These are phyloP conservation scores for Unio delphinus DNA, from an alignment of 2,888 invertebrate genomes.

Conservation along the genomic window DNA sequence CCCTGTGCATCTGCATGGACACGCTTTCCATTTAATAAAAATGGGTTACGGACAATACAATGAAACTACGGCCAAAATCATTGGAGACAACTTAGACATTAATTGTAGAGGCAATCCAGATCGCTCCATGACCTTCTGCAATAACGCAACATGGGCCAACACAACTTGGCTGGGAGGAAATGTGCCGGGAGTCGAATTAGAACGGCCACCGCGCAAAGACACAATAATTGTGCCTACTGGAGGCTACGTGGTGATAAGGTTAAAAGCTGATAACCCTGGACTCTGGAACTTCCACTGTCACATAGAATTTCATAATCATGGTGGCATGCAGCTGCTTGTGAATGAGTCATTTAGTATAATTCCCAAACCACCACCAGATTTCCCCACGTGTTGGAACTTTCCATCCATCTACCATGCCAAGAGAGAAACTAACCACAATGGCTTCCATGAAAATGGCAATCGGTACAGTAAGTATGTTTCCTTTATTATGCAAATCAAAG, in stretches of 20 bases:
- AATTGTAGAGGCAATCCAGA: slow-evolving; percentile 41
- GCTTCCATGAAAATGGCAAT: no score
- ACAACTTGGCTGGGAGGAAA: slow-evolving; percentile 51
- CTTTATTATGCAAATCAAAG: no score
- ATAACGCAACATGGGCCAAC: slow-evolving; percentile 56
- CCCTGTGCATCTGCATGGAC: slow-evolving; percentile 65
- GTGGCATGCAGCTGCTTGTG: slow-evolving; percentile 64
- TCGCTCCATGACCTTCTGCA: slow-evolving; percentile 49
- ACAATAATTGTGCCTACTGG: slow-evolving; percentile 64
- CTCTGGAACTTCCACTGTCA: slow-evolving; percentile 68
- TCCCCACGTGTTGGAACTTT: slow-evolving; percentile 43
- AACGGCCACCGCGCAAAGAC: slow-evolving; percentile 58
- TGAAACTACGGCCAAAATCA: slow-evolving; percentile 26
- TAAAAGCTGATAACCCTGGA: slow-evolving; percentile 65
- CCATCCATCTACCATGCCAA: no score
- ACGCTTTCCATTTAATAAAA: slow-evolving; percentile 62
- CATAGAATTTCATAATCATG: slow-evolving; percentile 55
- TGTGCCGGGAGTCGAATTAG: slow-evolving; percentile 50
- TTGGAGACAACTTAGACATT: slow-evolving; percentile 35
- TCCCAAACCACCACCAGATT: slow-evolving; percentile 45
- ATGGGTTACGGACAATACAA: slow-evolving; percentile 53
- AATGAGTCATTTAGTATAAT: slow-evolving; percentile 52
- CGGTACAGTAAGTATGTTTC: no score
- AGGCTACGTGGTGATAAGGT: slow-evolving; percentile 63
- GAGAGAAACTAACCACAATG: no score